Evolutionary conservation across 2,113 vertebrate species (phyloP), one percentile per base, ranked within the genome.

Genomic region (Chlorodrepanis virens): DNA sequence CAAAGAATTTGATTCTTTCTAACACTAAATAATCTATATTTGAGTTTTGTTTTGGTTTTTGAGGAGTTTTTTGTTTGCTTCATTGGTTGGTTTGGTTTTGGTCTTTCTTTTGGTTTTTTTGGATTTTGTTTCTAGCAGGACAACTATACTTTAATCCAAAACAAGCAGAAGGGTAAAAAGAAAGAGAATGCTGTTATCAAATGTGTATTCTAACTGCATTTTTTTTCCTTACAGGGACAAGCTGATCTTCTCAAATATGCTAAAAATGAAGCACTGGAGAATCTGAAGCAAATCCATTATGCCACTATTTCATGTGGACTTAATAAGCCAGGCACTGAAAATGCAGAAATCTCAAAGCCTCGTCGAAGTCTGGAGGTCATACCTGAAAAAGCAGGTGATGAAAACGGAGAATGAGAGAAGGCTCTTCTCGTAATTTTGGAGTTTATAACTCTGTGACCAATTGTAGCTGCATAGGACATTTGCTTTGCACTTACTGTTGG

Each of bases 281-380:
- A 99, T 97, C 98, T 99, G 72, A 99, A 99, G 95, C 99, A 99
- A 98, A 99, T 99, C 97, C 99, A 99, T 97, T 99, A 98, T 49
- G 98, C 99, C 11, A 98, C 98, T 20, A 96, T 99, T 87, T 98
- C 99, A 0, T 99, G 99, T 92, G 98, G 98, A 93, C 98, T 99
- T 93, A 98, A 97, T 88, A 99, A 99, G 75, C 98, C 98, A 18
- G 97, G 98, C 90, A 97, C 98, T 31, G 98, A 98, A 96, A 95
- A 95, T 18, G 5, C 97, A 10, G 97, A 90, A 10, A 81, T 85
- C 12, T 94, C 98, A 94, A 99, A 95, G 94, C 93, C 98, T 29
- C 96, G 98, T 44, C 98, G 98, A 89, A 99, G 98, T 96, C 97
- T 99, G 12, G 99, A 99, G 90, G 99, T 97, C 92, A 99, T 99